Evolutionary conservation across 2,113 vertebrate species (phyloP).

Genomic region (Cyprinus carpio): DNA sequence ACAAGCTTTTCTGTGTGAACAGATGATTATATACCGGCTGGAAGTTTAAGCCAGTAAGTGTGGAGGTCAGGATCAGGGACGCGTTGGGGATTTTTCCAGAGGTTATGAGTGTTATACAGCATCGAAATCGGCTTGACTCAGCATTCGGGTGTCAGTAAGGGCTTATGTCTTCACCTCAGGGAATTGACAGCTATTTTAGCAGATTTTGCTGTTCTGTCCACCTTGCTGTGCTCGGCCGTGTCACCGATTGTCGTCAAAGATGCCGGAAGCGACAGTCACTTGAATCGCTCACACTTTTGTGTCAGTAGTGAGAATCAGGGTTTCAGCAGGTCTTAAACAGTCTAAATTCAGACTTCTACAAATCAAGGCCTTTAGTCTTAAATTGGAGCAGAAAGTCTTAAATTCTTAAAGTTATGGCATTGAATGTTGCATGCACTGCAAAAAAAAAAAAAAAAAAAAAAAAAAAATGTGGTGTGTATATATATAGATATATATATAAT

Average conservation of each 20-base stretch:
- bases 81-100: slow-evolving; percentile 2
- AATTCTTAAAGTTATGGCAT: too few relatives aligned
- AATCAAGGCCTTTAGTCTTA: too few relatives aligned
- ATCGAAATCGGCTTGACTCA: slow-evolving; percentile 35
- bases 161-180: slow-evolving; percentile 5
- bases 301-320: not conserved
- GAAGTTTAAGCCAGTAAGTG: not conserved
- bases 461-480: too few relatives aligned
- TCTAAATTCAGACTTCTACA: too few relatives aligned
- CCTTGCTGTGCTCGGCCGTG: not conserved
- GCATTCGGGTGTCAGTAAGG: slow-evolving; percentile 26
- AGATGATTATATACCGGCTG: not conserved
- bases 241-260: slow-evolving; percentile 20
- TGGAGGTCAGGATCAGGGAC: not conserved
- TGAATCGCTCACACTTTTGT: not conserved
- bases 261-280: not conserved
- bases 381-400: too few relatives aligned
- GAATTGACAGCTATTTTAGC: slow-evolving; percentile 41
- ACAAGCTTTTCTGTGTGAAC: not conserved
- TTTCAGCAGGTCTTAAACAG: too few relatives aligned
- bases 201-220: not conserved
- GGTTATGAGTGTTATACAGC: slow-evolving; percentile 35
- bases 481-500: too few relatives aligned
- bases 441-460: too few relatives aligned
- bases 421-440: too few relatives aligned